Percentiles rank a stretch among this genome's conserved stretches.
Evolutionary conservation across 2,888 invertebrate genomes (phyloP).

Genomic region (Synergus laeviventris): DNA sequence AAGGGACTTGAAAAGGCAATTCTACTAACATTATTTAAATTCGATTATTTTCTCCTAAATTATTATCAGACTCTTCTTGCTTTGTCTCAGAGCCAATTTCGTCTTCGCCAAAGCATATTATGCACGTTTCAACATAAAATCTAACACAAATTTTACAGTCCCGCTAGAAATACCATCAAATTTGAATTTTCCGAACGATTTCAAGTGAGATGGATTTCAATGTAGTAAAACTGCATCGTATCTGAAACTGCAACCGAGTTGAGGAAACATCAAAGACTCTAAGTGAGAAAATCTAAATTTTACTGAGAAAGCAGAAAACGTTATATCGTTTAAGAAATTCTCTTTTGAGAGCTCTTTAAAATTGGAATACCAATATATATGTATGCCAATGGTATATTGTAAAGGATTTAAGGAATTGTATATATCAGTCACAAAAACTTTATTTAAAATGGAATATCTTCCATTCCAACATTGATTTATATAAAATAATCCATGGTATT

Average conservation of each 20-base stretch:
- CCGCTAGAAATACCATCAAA: slow-evolving; percentile 11
- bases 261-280: slow-evolving; percentile 24
- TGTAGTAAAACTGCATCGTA: slow-evolving; percentile 31
- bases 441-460: not conserved
- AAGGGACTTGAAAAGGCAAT: too few species aligned
- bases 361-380: too few species aligned
- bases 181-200: slow-evolving; percentile 30
- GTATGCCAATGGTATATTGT: too few species aligned
- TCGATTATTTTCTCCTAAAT: not conserved
- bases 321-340: slow-evolving; percentile 29
- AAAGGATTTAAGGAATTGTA: not conserved
- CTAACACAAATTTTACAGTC: slow-evolving; percentile 3
- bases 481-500: too few species aligned
- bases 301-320: slow-evolving; percentile 39
- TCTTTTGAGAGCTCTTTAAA: slow-evolving; percentile 1
- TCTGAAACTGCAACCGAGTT: slow-evolving; percentile 16
- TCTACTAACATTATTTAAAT: not conserved
- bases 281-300: slow-evolving; percentile 35
- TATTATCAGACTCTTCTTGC: not conserved
- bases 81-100: not conserved
- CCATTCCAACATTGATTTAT: too few species aligned
- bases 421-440: not conserved
- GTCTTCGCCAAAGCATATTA: not conserved
- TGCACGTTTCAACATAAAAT: slow-evolving; percentile 18
- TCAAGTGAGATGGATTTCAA: slow-evolving; percentile 23